Evolutionary conservation across 1,140 invertebrate genomes (phyloP).

Genomic region (Rhynchophorus ferrugineus): DNA sequence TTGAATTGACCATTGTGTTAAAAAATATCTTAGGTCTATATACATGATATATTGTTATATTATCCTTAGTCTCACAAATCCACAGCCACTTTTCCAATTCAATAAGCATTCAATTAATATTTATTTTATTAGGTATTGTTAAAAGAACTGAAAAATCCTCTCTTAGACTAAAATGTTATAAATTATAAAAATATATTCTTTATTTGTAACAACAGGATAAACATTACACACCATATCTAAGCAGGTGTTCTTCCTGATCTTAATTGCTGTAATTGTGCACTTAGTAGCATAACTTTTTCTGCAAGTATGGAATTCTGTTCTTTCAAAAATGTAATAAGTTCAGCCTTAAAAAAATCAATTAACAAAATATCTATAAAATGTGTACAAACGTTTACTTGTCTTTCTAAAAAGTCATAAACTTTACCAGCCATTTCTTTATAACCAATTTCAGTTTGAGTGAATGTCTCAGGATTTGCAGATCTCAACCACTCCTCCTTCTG

Average conservation of each 20-base stretch:
- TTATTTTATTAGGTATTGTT: too few relatives aligned
- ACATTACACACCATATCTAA: too few relatives aligned
- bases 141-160: too few relatives aligned
- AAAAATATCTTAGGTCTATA: too few relatives aligned
- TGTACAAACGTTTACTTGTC: slow-evolving; percentile 44
- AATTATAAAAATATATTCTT: too few relatives aligned
- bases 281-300: slow-evolving; percentile 43
- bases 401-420: slow-evolving; percentile 54
- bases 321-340: slow-evolving; percentile 45
- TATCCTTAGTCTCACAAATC: too few relatives aligned
- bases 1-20: too few relatives aligned
- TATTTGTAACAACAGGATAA: too few relatives aligned
- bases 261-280: slow-evolving; percentile 33
- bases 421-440: slow-evolving; percentile 48
- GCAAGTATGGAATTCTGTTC: slow-evolving; percentile 45
- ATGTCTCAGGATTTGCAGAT: slow-evolving; percentile 44
- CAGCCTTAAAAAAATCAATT: slow-evolving; percentile 37
- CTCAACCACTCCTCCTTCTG: slow-evolving; percentile 50
- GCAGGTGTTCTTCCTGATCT: neutral
- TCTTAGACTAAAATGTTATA: too few relatives aligned
- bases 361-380: neutral
- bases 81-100: too few relatives aligned
- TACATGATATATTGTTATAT: too few relatives aligned
- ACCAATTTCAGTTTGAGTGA: slow-evolving; percentile 48
- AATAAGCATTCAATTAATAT: too few relatives aligned